Base-by-base conservation (phyloP, 1,140 invertebrate genomes). In the Pseudobourletiella spinata region DNA sequence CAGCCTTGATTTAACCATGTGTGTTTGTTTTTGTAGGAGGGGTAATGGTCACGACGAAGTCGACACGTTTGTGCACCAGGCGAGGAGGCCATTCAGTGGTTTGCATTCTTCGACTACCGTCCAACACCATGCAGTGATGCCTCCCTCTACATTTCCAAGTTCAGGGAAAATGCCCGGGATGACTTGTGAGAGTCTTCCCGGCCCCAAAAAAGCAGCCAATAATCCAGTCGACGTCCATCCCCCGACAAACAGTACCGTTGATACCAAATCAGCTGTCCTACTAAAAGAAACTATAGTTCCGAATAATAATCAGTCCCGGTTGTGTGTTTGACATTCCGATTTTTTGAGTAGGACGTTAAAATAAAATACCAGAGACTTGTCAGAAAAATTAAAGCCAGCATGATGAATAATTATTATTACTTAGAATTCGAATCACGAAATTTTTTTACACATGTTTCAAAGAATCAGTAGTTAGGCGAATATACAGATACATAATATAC, bases 301-400 rank as follows among this genome's bases (percentile, higher is more conserved):
- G 44, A 46, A 18, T 18, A 18, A 6, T 46, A 6, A 46, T 39
- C 35, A 39, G 35, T 39, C 43, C 43, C 6, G 43, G 43, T 46
- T 46, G 48, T 51, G 48, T 51, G 48, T 51, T 51, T 51, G 48
- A 51, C 48, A 51, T 51, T 51, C 24, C 14, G 32, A 51, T 8
- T 6, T 51, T 51, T 25, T 51, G 48, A 51, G 48, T 51, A 51
- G 48, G 48, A 26, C 48, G 28, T 15, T 15, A 18, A 18, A 4
- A 51, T 51, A 51, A 8, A 51, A 8, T 39, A 39, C 32, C n/a
- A 39, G 32, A 39, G 32, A 39, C 32, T 39, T 39, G 32, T 39
- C 48, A 24, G 48, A 51, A 14, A 18, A 18, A 18, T 3, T 22
- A 51, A 51, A 46, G 24, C 48, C 48, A 51, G 48, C 20, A 51